phyloP scores from a whole-genome alignment of 2,113 vertebrate genomes.

The Mastomys coucha region DNA sequence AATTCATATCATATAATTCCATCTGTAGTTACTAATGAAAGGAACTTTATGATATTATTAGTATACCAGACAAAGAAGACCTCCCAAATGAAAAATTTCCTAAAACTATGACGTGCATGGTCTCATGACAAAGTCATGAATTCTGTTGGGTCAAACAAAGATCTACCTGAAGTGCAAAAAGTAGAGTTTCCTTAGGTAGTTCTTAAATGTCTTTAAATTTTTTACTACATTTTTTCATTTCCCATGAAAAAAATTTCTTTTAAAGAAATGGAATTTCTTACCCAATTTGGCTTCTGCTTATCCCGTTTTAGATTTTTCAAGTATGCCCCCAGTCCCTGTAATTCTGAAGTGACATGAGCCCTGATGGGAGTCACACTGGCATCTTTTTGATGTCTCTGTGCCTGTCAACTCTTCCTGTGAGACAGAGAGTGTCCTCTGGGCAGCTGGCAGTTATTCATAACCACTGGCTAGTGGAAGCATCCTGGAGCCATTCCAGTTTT shows the following conservation, averaged over 20 bases:
- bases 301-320: neutral
- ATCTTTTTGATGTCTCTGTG: fast-evolving
- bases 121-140: fast-evolving
- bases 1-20: neutral
- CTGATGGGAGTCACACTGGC: neutral
- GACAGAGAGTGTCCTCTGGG: too few species aligned
- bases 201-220: neutral
- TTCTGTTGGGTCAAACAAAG: neutral
- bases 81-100: neutral
- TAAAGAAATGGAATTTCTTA: neutral
- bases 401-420: fast-evolving
- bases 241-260: neutral
- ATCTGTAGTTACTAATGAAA: neutral
- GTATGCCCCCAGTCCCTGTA: fast-evolving
- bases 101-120: neutral
- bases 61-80: neutral
- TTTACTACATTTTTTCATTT: neutral
- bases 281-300: neutral
- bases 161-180: fast-evolving
- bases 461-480: fast-evolving
- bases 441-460: neutral
- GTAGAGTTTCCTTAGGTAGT: fast-evolving
- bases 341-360: neutral
- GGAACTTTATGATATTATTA: neutral
- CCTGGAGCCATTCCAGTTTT: neutral